Percentiles rank a stretch among this genome's conserved stretches.
Conservation (phyloP, 92 coral and sea anemone genomes). For the Meandrina meandrites region DNA sequence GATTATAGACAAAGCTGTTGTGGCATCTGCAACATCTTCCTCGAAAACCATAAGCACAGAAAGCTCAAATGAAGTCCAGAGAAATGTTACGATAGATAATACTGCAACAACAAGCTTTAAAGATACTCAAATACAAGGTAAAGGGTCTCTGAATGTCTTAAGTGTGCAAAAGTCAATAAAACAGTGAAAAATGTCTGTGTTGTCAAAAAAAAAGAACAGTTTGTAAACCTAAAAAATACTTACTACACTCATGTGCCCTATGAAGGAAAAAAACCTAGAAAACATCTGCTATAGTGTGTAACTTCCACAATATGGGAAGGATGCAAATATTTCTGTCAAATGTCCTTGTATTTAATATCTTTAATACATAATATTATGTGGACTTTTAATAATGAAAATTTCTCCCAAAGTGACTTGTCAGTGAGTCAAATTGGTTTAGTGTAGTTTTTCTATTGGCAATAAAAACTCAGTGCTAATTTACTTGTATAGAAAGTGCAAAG, state of each 20-base stretch:
- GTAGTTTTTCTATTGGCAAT: not conserved
- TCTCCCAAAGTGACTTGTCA: not conserved
- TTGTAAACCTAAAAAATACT: too few relatives aligned
- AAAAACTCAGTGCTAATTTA: not conserved
- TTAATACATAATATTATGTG: too few relatives aligned
- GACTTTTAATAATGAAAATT: too few relatives aligned
- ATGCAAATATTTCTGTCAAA: too few relatives aligned
- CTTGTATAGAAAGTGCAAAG: conserved; percentile 37
- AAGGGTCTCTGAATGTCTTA: not conserved
- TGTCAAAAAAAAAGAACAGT: not conserved
- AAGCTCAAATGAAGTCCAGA: conserved; percentile 13
- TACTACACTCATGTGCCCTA: too few relatives aligned
- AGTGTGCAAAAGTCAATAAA: not conserved
- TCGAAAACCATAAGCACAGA: conserved; percentile 18
- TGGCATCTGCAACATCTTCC: conserved; percentile 28
- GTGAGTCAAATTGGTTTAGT: not conserved
- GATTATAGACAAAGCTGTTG: conserved; percentile 22
- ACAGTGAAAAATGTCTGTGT: too few relatives aligned
- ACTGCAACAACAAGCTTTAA: not conserved
- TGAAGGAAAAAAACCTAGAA: too few relatives aligned
- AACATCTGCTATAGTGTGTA: too few relatives aligned
- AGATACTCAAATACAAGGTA: conserved; percentile 19
- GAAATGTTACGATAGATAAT: conserved; percentile 2
- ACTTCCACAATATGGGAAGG: too few relatives aligned
- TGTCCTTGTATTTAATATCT: not conserved